Percentiles rank a stretch among this genome's conserved stretches.
phyloP scores from a whole-genome alignment of 2,888 invertebrate species.

The Megaustenia siamemsis region DNA sequence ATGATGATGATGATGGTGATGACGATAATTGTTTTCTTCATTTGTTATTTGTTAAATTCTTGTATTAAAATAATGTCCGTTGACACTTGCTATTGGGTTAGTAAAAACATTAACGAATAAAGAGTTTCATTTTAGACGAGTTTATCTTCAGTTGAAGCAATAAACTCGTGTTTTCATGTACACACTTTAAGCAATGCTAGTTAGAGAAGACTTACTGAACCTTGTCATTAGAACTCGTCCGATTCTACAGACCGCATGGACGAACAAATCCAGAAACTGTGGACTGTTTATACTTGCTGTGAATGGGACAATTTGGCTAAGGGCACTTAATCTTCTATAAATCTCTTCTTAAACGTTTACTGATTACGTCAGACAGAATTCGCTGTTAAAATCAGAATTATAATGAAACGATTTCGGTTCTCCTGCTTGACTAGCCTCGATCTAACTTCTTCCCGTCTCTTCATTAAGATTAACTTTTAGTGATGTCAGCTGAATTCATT shows the following conservation, averaged over 20 bases:
- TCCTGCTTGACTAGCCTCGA: background rate
- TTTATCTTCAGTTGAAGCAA: no score
- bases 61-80: no score
- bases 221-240: no score
- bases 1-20: no score
- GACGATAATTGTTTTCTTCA: no score
- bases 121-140: no score
- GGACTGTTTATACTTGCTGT: background rate
- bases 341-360: background rate
- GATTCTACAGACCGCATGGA: background rate
- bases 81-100: no score
- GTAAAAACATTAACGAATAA: no score
- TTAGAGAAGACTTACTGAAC: no score
- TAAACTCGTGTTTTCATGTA: no score
- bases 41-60: no score
- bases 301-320: constrained; percentile 14
- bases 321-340: background rate
- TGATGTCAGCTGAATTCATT: background rate
- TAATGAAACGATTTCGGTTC: background rate
- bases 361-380: background rate
- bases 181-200: no score
- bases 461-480: background rate
- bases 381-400: background rate
- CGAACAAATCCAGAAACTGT: background rate
- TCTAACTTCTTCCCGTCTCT: background rate